These are phyloP conservation scores for Hydractinia echinata DNA, from an alignment of 30 jellyfish, hydroid and myxozoan species.

Conservation along the genomic window DNA sequence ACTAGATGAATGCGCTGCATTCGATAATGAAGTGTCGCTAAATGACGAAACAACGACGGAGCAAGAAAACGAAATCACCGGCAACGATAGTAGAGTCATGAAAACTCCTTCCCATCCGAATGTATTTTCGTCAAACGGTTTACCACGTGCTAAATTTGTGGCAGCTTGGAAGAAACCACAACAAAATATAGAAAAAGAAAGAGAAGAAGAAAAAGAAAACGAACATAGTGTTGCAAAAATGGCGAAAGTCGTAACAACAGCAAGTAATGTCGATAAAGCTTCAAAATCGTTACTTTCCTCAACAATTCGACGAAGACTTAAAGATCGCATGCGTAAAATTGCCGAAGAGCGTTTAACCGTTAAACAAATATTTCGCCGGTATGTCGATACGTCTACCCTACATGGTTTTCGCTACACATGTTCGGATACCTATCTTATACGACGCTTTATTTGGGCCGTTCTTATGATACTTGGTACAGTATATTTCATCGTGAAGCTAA, in stretches of 20 bases:
- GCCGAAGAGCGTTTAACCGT: slow-evolving; percentile 86
- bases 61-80: no score
- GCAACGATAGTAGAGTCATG: no score
- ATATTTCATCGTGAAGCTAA: slow-evolving; percentile 63
- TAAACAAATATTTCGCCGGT: slow-evolving; percentile 67
- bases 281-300: background rate
- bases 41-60: no score
- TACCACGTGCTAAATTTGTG: no score
- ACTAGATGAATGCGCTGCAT: no score
- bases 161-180: no score
- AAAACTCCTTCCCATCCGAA: no score
- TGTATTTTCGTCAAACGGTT: no score
- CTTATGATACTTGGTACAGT: slow-evolving; percentile 69
- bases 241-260: slow-evolving; percentile 18
- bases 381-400: slow-evolving; percentile 72
- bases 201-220: no score
- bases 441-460: slow-evolving; percentile 83
- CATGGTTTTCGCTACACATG: slow-evolving; percentile 89
- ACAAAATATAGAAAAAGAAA: no score
- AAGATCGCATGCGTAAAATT: slow-evolving; percentile 59
- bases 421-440: slow-evolving; percentile 68
- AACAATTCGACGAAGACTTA: background rate
- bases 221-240: background rate
- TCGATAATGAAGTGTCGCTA: no score
- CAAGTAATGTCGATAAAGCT: slow-evolving; percentile 3